These are phyloP conservation scores for Leptarthrus brevirostris DNA, from an alignment of 2,888 invertebrate genomes.

Conservation along the genomic window DNA sequence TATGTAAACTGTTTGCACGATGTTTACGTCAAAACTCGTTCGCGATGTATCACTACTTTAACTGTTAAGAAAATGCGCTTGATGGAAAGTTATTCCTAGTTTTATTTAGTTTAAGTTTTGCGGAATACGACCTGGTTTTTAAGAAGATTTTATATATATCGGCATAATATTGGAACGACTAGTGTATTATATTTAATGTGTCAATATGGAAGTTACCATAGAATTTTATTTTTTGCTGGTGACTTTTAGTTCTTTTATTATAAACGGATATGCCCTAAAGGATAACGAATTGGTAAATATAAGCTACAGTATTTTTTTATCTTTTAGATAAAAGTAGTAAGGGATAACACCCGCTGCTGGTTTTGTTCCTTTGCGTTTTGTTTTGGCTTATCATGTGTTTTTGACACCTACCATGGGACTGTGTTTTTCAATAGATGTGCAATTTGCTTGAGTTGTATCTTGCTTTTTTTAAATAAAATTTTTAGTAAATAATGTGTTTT, in stretches of 20 bases:
- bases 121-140: no score
- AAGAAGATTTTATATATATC: no score
- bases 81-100: no score
- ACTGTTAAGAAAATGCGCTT: no score
- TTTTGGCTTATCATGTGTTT: constrained; percentile 27
- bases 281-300: constrained; percentile 8
- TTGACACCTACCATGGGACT: constrained; percentile 5
- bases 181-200: no score
- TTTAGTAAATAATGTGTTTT: not conserved
- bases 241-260: not conserved
- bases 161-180: no score
- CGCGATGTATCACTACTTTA: no score
- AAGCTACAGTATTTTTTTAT: not conserved
- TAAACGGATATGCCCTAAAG: not conserved
- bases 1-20: no score
- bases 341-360: not conserved
- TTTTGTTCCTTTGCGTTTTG: not conserved
- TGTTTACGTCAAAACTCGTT: no score
- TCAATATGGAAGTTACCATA: not conserved
- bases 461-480: not conserved
- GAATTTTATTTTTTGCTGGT: not conserved
- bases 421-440: not conserved
- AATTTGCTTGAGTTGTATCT: not conserved
- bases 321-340: not conserved
- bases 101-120: no score